Percentiles rank a stretch among this genome's conserved stretches.
These are phyloP conservation scores for Sandelia bainsii DNA, from an alignment of 2,797 vertebrate species.

Conservation along the genomic window DNA sequence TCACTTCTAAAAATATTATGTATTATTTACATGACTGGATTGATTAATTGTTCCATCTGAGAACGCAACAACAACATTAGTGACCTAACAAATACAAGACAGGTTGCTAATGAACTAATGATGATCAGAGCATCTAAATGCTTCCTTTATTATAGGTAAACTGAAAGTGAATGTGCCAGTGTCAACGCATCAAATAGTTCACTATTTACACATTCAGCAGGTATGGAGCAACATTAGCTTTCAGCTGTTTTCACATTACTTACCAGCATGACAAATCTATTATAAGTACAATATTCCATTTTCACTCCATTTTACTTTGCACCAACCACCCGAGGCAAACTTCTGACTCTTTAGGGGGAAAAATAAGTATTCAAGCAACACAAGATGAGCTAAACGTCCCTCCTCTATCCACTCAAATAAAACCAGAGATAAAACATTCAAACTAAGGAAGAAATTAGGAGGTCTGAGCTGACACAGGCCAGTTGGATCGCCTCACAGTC, in stretches of 20 bases:
- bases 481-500: slow-evolving; percentile 45
- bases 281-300: background rate
- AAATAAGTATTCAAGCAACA: slow-evolving; percentile 16
- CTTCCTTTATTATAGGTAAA: too few species aligned
- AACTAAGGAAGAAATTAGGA: slow-evolving; percentile 24
- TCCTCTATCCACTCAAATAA: slow-evolving; percentile 17
- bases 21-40: background rate
- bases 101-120: too few species aligned
- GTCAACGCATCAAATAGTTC: background rate
- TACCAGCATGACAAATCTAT: background rate
- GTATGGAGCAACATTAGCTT: background rate
- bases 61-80: background rate
- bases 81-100: background rate
- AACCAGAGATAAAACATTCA: slow-evolving; percentile 27
- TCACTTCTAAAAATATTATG: background rate
- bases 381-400: slow-evolving; percentile 30
- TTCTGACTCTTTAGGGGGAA: background rate
- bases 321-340: background rate
- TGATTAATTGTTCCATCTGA: too few species aligned
- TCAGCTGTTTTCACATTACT: too few species aligned
- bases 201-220: background rate
- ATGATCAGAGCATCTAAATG: too few species aligned
- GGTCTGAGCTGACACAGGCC: slow-evolving; percentile 17
- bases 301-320: background rate
- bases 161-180: too few species aligned